These are phyloP conservation scores for Oreortyx pictus DNA, from an alignment of 2,797 vertebrate genomes.

Conservation along the genomic window DNA sequence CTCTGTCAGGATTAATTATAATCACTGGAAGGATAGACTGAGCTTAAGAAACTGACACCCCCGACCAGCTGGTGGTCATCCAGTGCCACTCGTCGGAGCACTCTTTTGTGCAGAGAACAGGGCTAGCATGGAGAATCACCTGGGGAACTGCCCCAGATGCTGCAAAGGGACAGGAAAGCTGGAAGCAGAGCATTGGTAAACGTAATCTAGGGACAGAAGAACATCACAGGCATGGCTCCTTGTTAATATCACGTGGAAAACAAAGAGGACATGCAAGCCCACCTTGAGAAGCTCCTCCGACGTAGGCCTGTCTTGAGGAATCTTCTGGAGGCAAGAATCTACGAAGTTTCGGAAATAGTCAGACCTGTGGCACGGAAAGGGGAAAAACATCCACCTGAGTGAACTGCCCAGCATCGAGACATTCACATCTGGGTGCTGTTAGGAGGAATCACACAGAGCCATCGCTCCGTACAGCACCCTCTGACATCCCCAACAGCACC, in stretches of 20 bases:
- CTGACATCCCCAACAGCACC: neutral
- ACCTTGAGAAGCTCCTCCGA: conserved; percentile 99
- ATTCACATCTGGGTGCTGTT: neutral
- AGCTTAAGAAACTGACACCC: conserved; percentile 25
- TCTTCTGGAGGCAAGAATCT: conserved; percentile 99
- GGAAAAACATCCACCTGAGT: neutral
- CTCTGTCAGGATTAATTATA: conserved; percentile 19
- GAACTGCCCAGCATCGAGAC: neutral
- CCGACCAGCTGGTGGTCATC: neutral
- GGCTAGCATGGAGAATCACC: neutral
- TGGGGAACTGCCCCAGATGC: neutral
- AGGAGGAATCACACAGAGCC: neutral
- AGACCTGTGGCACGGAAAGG: conserved; percentile 85
- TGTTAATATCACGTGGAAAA: neutral
- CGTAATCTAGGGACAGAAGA: neutral
- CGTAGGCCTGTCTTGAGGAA: conserved; percentile 97
- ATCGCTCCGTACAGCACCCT: neutral
- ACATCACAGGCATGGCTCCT: neutral
- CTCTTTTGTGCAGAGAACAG: neutral
- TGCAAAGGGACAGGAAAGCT: neutral
- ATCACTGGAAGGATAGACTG: neutral
- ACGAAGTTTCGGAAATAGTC: conserved; percentile 99
- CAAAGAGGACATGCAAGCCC: conserved; percentile 48
- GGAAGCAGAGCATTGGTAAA: neutral
- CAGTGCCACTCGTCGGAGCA: neutral